Evolutionary conservation across 2,888 invertebrate species (phyloP).

Genomic region (Dendrolimus houi): DNA sequence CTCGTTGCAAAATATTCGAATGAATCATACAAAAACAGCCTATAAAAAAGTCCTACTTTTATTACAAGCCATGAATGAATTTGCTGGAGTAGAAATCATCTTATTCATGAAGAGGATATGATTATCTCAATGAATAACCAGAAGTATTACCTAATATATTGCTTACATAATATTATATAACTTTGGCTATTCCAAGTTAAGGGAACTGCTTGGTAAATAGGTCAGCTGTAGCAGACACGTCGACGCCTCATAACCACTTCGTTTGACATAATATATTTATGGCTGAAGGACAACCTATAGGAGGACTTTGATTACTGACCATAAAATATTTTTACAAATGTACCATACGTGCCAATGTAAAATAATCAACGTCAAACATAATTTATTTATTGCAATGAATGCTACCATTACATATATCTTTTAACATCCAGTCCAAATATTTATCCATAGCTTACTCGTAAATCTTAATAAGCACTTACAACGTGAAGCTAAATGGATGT

Average conservation of each 20-base stretch:
- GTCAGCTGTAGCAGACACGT: background rate
- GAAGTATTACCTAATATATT: background rate
- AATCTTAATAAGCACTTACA: conserved; percentile 16
- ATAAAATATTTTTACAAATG: no score
- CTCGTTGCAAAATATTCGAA: no score
- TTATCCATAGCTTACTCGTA: conserved; percentile 17
- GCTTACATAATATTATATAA: background rate
- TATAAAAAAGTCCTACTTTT: no score
- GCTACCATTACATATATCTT: conserved; percentile 8
- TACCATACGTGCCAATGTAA: background rate
- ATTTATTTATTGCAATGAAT: conserved; percentile 7
- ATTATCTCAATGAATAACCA: no score
- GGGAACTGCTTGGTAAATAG: background rate
- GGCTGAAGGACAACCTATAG: background rate
- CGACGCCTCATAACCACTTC: background rate
- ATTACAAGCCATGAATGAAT: no score
- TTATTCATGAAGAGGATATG: no score
- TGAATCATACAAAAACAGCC: no score
- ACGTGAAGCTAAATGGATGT: conserved; percentile 3
- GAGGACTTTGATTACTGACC: no score
- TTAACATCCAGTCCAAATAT: conserved; percentile 23
- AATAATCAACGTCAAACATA: background rate
- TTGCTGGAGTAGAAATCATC: no score
- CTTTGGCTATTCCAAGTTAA: background rate
- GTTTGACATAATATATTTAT: no score